Conservation (phyloP, 2,113 vertebrate species). For the Sardina pilchardus region DNA sequence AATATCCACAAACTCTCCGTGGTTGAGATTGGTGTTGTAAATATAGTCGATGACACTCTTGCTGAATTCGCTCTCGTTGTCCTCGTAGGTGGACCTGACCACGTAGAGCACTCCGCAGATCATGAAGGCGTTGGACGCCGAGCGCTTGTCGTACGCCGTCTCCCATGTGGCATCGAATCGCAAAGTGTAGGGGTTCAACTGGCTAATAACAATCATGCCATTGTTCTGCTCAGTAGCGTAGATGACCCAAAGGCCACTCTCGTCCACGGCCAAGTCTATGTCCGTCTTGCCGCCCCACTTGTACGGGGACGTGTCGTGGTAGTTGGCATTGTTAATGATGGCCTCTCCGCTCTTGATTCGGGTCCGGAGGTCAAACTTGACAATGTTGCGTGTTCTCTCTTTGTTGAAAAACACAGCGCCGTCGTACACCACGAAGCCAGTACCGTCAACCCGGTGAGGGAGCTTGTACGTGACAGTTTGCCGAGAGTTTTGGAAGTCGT, state of each 20-base stretch:
- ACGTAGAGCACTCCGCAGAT: conserved; percentile 97
- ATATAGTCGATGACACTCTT: conserved; percentile 94
- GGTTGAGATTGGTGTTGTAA: conserved; percentile 92
- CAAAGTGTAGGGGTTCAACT: conserved; percentile 96
- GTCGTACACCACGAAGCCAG: conserved; percentile 97
- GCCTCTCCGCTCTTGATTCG: conserved; percentile 98
- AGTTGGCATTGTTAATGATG: conserved; percentile 99
- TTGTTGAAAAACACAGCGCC: conserved; percentile 99
- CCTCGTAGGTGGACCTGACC: conserved; percentile 95
- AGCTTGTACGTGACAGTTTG: conserved; percentile 96
- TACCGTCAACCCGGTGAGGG: conserved; percentile 95
- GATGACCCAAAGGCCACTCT: conserved; percentile 98
- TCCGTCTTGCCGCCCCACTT: conserved; percentile 99
- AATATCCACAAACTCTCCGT: conserved; percentile 89
- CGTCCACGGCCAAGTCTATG: conserved; percentile 96
- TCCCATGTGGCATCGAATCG: conserved; percentile 98
- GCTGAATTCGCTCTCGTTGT: conserved; percentile 96
- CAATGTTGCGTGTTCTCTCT: conserved; percentile 96
- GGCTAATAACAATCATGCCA: conserved; percentile 97
- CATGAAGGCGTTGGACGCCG: conserved; percentile 98
- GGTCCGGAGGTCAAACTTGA: conserved; percentile 98
- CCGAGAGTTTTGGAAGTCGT: conserved; percentile 91
- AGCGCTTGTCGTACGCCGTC: conserved; percentile 92
- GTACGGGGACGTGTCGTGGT: conserved; percentile 97
- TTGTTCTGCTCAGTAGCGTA: conserved; percentile 99